Conservation (phyloP, 2,113 vertebrate species). For the Atractosteus spatula region DNA sequence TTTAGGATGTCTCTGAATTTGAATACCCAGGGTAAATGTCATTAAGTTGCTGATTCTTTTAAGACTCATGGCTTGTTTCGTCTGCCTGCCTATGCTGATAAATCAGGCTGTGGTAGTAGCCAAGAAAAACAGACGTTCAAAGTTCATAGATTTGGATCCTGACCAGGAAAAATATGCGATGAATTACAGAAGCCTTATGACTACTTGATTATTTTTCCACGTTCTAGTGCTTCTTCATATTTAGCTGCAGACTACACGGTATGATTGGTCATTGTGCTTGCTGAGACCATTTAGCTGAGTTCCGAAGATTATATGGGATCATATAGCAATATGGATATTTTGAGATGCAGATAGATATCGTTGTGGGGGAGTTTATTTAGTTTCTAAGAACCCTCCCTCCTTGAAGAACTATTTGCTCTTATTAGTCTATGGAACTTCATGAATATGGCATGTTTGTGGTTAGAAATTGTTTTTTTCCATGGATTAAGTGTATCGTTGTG, state of each 20-base stretch:
- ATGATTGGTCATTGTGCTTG: conserved; percentile 5
- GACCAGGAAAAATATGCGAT: conserved; percentile 23
- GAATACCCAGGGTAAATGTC: too few relatives aligned
- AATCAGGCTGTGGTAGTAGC: background rate
- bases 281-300: conserved; percentile 16
- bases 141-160: conserved; percentile 18
- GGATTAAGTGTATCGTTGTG: too few relatives aligned
- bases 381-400: too few relatives aligned
- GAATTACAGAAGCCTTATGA: background rate
- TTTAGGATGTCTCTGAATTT: too few relatives aligned
- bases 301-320: background rate
- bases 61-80: background rate
- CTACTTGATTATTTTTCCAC: conserved; percentile 21
- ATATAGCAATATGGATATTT: too few relatives aligned
- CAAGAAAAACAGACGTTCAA: conserved; percentile 27
- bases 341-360: too few relatives aligned
- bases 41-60: too few relatives aligned
- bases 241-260: background rate
- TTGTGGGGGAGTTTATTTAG: too few relatives aligned
- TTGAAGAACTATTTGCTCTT: too few relatives aligned
- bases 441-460: too few relatives aligned
- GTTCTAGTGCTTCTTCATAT: conserved; percentile 4
- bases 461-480: too few relatives aligned
- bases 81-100: conserved; percentile 10
- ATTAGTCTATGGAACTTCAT: too few relatives aligned